These are phyloP conservation scores for Harpegnathos saltator DNA, from an alignment of 1,140 invertebrate species.

Conservation along the genomic window DNA sequence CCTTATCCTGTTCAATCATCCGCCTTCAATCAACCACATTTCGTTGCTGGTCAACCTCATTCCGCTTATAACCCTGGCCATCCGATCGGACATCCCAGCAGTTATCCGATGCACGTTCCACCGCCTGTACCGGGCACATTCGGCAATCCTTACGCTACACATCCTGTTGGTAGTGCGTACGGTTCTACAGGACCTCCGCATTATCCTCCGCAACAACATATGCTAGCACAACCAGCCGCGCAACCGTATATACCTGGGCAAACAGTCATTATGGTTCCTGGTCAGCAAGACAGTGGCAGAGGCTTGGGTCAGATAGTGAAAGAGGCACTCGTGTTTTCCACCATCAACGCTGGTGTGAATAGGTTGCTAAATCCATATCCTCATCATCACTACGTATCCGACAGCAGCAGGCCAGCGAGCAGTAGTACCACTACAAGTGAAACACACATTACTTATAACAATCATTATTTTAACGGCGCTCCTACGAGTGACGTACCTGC, in stretches of 20 bases:
- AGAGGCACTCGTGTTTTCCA: constrained; percentile 80
- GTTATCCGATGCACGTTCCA: constrained; percentile 50
- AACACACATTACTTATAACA: constrained; percentile 80
- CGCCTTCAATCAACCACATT: too few relatives aligned
- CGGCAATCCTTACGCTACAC: constrained; percentile 65
- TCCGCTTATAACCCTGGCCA: constrained; percentile 8
- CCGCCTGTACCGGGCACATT: constrained; percentile 56
- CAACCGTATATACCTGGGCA: constrained; percentile 78
- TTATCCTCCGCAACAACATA: constrained; percentile 74
- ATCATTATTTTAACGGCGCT: constrained; percentile 73
- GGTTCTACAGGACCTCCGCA: constrained; percentile 49
- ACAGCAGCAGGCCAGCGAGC: constrained; percentile 1
- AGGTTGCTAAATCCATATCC: constrained; percentile 74
- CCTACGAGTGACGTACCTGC: constrained; percentile 26
- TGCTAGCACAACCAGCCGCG: constrained; percentile 74
- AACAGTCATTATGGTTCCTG: constrained; percentile 75
- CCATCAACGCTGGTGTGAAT: constrained; percentile 79
- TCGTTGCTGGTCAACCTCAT: constrained; percentile 38
- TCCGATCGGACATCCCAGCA: constrained; percentile 18
- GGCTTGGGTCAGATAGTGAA: constrained; percentile 79
- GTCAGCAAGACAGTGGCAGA: constrained; percentile 70
- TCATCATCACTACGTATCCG: constrained; percentile 4
- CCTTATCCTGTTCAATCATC: constrained; percentile 30
- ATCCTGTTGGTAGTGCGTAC: constrained; percentile 29
- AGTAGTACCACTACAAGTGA: constrained; percentile 19